These are phyloP conservation scores for Axis porcinus DNA, from an alignment of 2,113 vertebrate genomes.

Conservation along the genomic window DNA sequence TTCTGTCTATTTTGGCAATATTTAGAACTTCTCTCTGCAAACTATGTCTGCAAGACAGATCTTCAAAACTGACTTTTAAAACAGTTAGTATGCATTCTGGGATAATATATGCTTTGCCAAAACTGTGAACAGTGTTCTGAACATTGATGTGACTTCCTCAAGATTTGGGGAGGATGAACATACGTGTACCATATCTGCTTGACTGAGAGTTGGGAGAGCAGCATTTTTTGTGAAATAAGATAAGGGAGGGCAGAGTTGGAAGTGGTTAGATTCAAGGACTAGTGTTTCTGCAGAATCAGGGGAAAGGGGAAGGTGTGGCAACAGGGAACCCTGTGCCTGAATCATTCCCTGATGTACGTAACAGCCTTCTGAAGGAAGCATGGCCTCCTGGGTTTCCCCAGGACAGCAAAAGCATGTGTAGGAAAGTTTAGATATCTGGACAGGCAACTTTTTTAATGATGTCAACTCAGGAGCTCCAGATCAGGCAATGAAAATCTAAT, in stretches of 20 bases:
- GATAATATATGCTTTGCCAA: not conserved
- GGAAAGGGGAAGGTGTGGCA: not conserved
- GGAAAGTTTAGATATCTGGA: not conserved
- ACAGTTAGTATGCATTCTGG: not conserved
- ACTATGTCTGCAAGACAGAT: not conserved
- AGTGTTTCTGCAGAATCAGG: not conserved
- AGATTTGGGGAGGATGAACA: not conserved
- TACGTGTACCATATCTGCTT: not conserved
- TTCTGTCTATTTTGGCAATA: not conserved
- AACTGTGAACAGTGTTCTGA: not conserved
- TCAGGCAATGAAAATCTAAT: not conserved
- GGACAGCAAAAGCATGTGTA: fast-evolving
- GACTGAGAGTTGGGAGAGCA: not conserved
- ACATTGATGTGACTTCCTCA: not conserved
- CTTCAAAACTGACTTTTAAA: not conserved
- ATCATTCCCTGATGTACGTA: not conserved
- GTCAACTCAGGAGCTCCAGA: not conserved
- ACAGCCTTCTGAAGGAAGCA: not conserved
- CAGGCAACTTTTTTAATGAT: not conserved
- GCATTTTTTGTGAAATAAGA: not conserved
- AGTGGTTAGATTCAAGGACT: not conserved
- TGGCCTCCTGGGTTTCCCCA: not conserved
- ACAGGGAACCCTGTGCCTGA: not conserved
- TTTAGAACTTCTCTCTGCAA: not conserved
- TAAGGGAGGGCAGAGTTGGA: not conserved